Percentiles rank a stretch among this genome's conserved stretches.
phyloP scores from a whole-genome alignment of 2,797 vertebrate genomes.

The Kryptolebias ocellatus region DNA sequence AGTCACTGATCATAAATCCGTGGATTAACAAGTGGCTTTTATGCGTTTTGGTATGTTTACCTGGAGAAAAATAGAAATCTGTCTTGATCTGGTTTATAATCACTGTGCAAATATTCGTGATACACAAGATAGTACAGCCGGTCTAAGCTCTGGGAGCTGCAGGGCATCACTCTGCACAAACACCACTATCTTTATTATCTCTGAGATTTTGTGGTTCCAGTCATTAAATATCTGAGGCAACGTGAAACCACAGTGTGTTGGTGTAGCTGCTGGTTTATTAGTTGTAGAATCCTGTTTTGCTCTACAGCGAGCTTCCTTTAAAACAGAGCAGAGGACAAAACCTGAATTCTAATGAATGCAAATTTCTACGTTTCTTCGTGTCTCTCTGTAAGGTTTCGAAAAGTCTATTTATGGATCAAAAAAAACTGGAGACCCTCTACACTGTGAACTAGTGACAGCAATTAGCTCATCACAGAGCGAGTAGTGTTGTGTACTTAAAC shows the following conservation, averaged over 20 bases:
- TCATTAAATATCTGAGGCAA: background rate
- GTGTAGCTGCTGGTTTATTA: slow-evolving; percentile 9
- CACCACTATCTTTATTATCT: slow-evolving; percentile 6
- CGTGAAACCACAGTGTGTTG: slow-evolving; percentile 5
- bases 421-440: slow-evolving; percentile 40
- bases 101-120: background rate
- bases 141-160: background rate
- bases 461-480: slow-evolving; percentile 52
- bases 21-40: background rate
- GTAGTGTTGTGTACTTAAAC: slow-evolving; percentile 20
- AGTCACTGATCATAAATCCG: background rate
- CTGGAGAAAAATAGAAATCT: background rate
- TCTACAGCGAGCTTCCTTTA: slow-evolving; percentile 3
- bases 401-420: slow-evolving; percentile 64
- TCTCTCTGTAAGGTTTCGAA: slow-evolving; percentile 43
- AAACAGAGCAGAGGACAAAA: slow-evolving; percentile 37
- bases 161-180: slow-evolving; percentile 10
- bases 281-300: slow-evolving; percentile 6
- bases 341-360: slow-evolving; percentile 41
- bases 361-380: slow-evolving; percentile 33
- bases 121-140: slow-evolving; percentile 1
- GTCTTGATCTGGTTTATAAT: background rate
- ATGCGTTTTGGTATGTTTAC: background rate
- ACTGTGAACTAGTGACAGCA: slow-evolving; percentile 54
- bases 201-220: background rate